phyloP scores from a whole-genome alignment of 2,888 invertebrate genomes.

The Sesia apiformis region DNA sequence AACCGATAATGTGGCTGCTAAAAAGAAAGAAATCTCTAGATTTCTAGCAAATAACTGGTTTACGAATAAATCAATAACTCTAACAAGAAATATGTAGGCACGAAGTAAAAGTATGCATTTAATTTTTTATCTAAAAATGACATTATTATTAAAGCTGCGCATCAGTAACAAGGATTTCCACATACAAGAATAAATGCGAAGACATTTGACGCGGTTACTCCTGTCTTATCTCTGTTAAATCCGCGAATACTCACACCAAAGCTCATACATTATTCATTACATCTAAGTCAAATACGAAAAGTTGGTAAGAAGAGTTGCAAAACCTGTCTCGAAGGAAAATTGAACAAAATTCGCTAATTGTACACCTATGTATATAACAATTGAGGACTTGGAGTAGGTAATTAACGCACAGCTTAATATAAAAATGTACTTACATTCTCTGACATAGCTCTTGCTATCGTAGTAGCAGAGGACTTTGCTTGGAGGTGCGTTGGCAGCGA shows the following conservation, averaged over 20 bases:
- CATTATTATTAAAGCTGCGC: too few relatives aligned
- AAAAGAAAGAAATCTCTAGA: too few relatives aligned
- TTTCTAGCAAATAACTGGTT: too few relatives aligned
- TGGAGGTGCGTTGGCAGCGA: slow-evolving; percentile 43
- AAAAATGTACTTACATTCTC: slow-evolving; percentile 75
- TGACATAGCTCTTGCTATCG: slow-evolving; percentile 79
- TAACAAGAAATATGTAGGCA: too few relatives aligned
- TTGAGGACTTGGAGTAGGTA: not conserved
- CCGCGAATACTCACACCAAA: slow-evolving; percentile 2
- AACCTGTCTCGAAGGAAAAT: slow-evolving; percentile 11
- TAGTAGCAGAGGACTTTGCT: slow-evolving; percentile 82
- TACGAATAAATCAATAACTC: too few relatives aligned
- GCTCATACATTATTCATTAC: slow-evolving; percentile 13
- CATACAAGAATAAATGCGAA: not conserved
- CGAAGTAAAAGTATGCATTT: too few relatives aligned
- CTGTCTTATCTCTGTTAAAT: slow-evolving; percentile 5
- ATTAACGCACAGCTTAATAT: slow-evolving; percentile 29
- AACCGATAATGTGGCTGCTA: too few relatives aligned
- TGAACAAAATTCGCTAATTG: slow-evolving; percentile 16
- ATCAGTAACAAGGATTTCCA: too few relatives aligned
- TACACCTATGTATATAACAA: not conserved
- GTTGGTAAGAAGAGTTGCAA: slow-evolving; percentile 11
- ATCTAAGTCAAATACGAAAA: slow-evolving; percentile 4
- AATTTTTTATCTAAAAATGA: too few relatives aligned
- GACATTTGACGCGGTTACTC: slow-evolving; percentile 1